phyloP scores from a whole-genome alignment of 1,140 invertebrate genomes.

The Wasmannia auropunctata region DNA sequence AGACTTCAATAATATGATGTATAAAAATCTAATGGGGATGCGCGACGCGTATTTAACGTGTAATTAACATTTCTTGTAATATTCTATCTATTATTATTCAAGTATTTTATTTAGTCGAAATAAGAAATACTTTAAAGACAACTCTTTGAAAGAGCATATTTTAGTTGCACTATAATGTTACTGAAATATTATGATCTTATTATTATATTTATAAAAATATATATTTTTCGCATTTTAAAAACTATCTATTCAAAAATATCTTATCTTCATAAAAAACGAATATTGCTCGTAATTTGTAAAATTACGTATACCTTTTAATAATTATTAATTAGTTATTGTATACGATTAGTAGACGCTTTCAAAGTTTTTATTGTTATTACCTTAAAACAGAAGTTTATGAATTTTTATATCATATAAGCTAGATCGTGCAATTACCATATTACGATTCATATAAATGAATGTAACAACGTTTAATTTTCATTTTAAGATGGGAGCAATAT shows the following conservation, averaged over 20 bases:
- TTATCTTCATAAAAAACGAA: neutral
- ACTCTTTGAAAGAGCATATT: neutral
- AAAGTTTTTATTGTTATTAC: neutral
- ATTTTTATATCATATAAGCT: neutral
- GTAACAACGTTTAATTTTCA: neutral
- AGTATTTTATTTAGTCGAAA: neutral
- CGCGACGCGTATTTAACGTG: neutral
- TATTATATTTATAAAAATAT: neutral
- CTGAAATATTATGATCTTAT: neutral
- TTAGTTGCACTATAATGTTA: neutral
- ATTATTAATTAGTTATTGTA: neutral
- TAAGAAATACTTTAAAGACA: neutral
- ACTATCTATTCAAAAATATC: neutral
- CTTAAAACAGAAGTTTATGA: neutral
- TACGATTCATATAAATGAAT: neutral
- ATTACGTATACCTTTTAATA: neutral
- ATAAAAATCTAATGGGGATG: neutral
- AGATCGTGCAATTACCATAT: neutral
- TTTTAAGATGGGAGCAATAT: slow-evolving; percentile 68
- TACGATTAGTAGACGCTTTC: neutral
- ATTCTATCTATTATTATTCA: neutral
- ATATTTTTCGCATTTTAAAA: neutral
- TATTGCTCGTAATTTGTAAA: neutral
- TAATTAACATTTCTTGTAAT: neutral
- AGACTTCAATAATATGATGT: neutral